phyloP scores from a whole-genome alignment of 2,888 invertebrate species.

The Brassicogethes aeneus region DNA sequence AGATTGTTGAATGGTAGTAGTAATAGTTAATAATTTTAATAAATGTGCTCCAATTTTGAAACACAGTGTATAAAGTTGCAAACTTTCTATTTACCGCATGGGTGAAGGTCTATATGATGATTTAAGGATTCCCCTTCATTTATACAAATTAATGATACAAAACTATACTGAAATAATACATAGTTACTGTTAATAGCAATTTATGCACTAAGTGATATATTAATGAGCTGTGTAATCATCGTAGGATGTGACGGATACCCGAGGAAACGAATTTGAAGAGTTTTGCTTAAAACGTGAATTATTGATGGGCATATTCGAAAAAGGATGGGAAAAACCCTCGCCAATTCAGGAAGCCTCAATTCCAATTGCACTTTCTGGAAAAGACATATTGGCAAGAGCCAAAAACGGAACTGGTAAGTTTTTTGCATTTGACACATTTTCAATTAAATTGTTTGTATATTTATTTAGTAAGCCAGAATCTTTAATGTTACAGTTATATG shows the following conservation, averaged over 20 bases:
- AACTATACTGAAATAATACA: neutral
- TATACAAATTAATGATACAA: slow-evolving; percentile 33
- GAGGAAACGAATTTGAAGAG: slow-evolving; percentile 99
- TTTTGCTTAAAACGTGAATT: slow-evolving; percentile 96
- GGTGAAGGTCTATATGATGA: slow-evolving; percentile 24
- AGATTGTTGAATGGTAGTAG: too few relatives aligned
- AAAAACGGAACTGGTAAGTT: slow-evolving; percentile 89
- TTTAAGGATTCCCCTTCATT: slow-evolving; percentile 39
- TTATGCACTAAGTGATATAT: slow-evolving; percentile 1
- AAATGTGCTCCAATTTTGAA: too few relatives aligned
- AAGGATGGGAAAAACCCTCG: slow-evolving; percentile 99
- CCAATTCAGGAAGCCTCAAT: slow-evolving; percentile 99
- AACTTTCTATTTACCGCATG: neutral
- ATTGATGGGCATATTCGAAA: slow-evolving; percentile 99
- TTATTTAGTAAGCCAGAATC: slow-evolving; percentile 22
- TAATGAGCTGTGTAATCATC: slow-evolving; percentile 5
- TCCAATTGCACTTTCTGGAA: slow-evolving; percentile 94
- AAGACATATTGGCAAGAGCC: slow-evolving; percentile 96
- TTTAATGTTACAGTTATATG: slow-evolving; percentile 22
- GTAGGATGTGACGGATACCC: slow-evolving; percentile 95
- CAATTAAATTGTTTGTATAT: slow-evolving; percentile 12
- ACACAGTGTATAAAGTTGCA: neutral
- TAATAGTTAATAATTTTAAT: too few relatives aligned
- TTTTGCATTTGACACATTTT: neutral
- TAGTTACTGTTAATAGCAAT: neutral